These are phyloP conservation scores for Hirtodrosophila histrioides DNA, from an alignment of 2,888 invertebrate species.

Conservation along the genomic window DNA sequence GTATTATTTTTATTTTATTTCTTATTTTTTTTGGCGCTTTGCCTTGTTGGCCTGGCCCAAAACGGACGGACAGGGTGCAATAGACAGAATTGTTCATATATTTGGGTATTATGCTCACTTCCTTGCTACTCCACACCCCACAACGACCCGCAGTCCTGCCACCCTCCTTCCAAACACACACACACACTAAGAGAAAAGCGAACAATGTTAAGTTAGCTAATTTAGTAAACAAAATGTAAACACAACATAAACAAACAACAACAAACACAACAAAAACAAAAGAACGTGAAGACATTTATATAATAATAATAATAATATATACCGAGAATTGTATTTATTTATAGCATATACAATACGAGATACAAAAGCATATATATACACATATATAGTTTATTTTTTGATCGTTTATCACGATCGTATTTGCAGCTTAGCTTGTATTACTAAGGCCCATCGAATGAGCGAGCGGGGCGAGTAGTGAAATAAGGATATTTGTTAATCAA, in stretches of 20 bases:
- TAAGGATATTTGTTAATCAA: conserved; percentile 12
- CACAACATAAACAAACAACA: neutral
- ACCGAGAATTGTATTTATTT: conserved; percentile 53
- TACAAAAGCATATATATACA: conserved; percentile 4
- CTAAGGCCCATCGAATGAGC: conserved; percentile 4
- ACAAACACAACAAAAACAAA: conserved; percentile 1
- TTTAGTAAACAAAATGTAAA: conserved; percentile 17
- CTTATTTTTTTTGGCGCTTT: neutral
- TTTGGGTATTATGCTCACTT: conserved; percentile 18
- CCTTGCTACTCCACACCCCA: neutral
- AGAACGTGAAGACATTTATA: conserved; percentile 27
- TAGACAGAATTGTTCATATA: conserved; percentile 46
- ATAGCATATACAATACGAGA: conserved; percentile 8
- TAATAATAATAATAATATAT: conserved; percentile 6
- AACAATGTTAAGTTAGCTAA: conserved; percentile 52
- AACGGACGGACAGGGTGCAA: conserved; percentile 50
- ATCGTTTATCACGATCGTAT: conserved; percentile 14
- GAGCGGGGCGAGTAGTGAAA: conserved; percentile 1
- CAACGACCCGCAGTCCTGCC: too few species aligned
- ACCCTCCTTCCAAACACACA: neutral
- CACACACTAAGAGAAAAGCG: conserved; percentile 41
- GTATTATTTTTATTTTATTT: too few species aligned
- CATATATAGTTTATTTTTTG: conserved; percentile 22
- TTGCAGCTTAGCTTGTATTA: conserved; percentile 23
- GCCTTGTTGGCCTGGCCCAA: conserved; percentile 29